Base-by-base conservation (phyloP, 2,888 invertebrate genomes). In the Dryadula phaetusa region DNA sequence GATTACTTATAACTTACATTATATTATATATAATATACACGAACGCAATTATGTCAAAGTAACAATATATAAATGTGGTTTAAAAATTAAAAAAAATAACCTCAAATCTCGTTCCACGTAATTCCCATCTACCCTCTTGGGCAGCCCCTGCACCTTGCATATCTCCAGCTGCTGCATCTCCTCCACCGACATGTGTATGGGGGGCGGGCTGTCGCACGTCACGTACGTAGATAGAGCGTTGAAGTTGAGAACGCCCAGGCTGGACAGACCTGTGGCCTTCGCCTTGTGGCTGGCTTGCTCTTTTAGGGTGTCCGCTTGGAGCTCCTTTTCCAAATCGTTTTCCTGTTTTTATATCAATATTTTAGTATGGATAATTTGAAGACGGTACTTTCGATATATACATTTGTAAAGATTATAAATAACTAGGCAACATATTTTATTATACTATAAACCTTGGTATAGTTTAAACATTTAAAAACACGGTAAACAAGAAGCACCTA, bases 191-290 rank as follows among this genome's bases (percentile, higher is more conserved):
- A 97, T 95, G 78, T 96, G 95, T 76, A 97, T 93, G 0, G 97
- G 97, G 46, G 96, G 95, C 0, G 97, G 97, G 75, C 96, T 96
- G 80, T 97, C 97, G 75, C 97, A 97, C 37, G 95, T 95, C 52
- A 96, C 95, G 77, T 95, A 95, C 0, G 94, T 94, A 0, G 94
- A 94, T 5, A 95, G 81, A 7, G 93, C 92, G 75, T 93, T 91
- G 81, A 93, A 91, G 78, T 93, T 93, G 25, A 93, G 67, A 0
- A 92, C 77, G 0, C 92, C 92, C 0, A 92, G 76, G 37, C 87
- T 87, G 0, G 82, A 82, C 0, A 92, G 81, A 16, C 85, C 86
- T 8, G 82, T 79, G 0, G 89, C 90, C 66, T 91, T 91, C 0
- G 87, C 86, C 67, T 83, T 90, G 0, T 75, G n/a, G n/a, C n/a